Base-by-base conservation (phyloP, 2,888 invertebrate genomes). In the Halictus ligatus region DNA sequence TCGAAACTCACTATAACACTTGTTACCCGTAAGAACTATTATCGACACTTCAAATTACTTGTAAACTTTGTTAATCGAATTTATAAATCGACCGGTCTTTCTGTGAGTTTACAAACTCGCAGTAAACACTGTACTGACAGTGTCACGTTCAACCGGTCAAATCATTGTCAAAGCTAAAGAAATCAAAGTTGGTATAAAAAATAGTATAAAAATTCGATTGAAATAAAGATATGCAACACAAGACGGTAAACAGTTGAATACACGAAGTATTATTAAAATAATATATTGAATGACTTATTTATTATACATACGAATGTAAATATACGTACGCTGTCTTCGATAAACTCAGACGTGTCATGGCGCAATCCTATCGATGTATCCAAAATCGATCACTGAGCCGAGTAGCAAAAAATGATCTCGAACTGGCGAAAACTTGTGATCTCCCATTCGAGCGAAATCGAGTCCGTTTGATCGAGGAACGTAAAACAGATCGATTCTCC, bases 271-370 rank as follows among this genome's bases (percentile, higher is more conserved):
- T 35, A 69, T 64, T 29, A 15, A 0, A 50, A 18, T 13, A 43
- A 50, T 43, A 46, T 15, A 54, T 25, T 71, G 73, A 72, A 43
- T 21, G 7, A 76, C 72, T n/a, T 21, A 64, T 43, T n/a, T 21
- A 64, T 43, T n/a, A 10, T 40, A 25, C n/a, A 6, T 43, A n/a
- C n/a, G 6, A 35, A 21, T 21, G 35, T 13, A 83, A 79, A 43
- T 78, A 82, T 90, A 93, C 93, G 81, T 88, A 93, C 93, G 91
- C 91, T 92, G 92, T 87, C 90, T 92, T 92, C 90, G 88, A 84
- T 87, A 84, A 84, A 89, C 87, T 83, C 84, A 88, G 87, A 77
- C 81, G 91, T 91, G 90, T 92, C 93, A 93, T 93, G 92, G 92
- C 87, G 92, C 89, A 92, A 92, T 86, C 89, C 83, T 83, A 84